Base-by-base conservation (phyloP, 37 sponge, comb jelly and placozoan species). In the Eunapius fragilis region DNA sequence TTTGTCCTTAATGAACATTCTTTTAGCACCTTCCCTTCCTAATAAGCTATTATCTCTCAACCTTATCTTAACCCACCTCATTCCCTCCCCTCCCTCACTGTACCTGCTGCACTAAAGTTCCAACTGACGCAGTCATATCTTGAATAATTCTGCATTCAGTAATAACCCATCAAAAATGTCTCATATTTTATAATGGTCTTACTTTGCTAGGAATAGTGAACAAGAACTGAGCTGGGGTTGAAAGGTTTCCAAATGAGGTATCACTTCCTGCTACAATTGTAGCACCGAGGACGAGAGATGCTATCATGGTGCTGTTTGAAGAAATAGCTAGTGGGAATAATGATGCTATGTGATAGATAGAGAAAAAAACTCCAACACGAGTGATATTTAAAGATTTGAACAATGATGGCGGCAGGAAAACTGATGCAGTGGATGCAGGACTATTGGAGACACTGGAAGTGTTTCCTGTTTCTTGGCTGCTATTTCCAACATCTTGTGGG, bases 71-170 rank as follows among this genome's bases (percentile, higher is more conserved):
- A n/a, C 6, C 41, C 6, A 12, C 2, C 2, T 58, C 58, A 67
- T n/a, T n/a, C n/a, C n/a, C n/a, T n/a, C n/a, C n/a, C n/a, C n/a
- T n/a, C n/a, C n/a, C n/a, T n/a, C n/a, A n/a, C n/a, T n/a, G n/a
- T 68, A 80, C 80, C 80, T 67, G 80, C 31, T 14, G 80, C 70
- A 12, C 0, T 33, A 31, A 84, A 84, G 27, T 84, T 69, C 84
- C 84, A 84, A 25, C 35, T 67, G 22, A 74, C 84, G 58, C 84
- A 84, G 3, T 6, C 35, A 25, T 74, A 79, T 48, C 25, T 47
- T 2, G 41, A 6, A 41, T 82, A 77, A 27, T 36, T n/a, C n/a
- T n/a, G n/a, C n/a, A n/a, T n/a, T n/a, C n/a, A n/a, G n/a, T n/a
- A n/a, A n/a, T n/a, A n/a, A n/a, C n/a, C n/a, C n/a, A n/a, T n/a